These are phyloP conservation scores for Enteromius viviparus DNA, from an alignment of 2,797 vertebrate species.

Conservation along the genomic window DNA sequence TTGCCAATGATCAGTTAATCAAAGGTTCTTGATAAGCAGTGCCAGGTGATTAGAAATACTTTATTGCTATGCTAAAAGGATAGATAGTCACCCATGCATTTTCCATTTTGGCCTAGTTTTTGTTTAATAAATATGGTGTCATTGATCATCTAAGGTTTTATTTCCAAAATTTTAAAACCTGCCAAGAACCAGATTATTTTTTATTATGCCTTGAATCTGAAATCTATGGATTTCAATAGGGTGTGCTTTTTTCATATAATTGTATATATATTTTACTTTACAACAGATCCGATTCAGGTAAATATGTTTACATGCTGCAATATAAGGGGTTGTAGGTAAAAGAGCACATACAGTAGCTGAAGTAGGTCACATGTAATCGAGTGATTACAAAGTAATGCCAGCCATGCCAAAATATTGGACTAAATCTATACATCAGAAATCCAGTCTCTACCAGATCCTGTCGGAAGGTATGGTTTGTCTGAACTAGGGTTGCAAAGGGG, in stretches of 20 bases:
- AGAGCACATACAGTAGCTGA: not conserved
- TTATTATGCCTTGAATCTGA: not conserved
- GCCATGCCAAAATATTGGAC: not conserved
- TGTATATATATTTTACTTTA: not conserved
- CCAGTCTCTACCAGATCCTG: not conserved
- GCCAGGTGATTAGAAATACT: too few relatives aligned
- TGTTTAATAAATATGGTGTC: not conserved
- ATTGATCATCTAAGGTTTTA: not conserved
- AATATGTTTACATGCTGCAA: not conserved
- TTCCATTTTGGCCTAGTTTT: not conserved
- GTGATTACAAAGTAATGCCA: not conserved
- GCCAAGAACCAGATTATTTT: not conserved
- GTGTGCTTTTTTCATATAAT: not conserved
- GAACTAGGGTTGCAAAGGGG: too few relatives aligned
- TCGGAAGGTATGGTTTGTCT: not conserved
- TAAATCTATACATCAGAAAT: not conserved
- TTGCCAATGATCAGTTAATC: not conserved
- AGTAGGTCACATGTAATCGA: not conserved
- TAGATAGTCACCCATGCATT: too few relatives aligned
- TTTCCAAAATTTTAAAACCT: not conserved
- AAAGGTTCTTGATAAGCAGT: not conserved
- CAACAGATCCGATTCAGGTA: not conserved
- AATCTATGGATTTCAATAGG: not conserved
- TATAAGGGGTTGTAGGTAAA: not conserved
- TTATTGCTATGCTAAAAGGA: too few relatives aligned